A percentile compares a stretch with the other conserved stretches of the same genome.
Evolutionary conservation across 2,888 invertebrate genomes (phyloP).

Genomic region (Tachina grossa): DNA sequence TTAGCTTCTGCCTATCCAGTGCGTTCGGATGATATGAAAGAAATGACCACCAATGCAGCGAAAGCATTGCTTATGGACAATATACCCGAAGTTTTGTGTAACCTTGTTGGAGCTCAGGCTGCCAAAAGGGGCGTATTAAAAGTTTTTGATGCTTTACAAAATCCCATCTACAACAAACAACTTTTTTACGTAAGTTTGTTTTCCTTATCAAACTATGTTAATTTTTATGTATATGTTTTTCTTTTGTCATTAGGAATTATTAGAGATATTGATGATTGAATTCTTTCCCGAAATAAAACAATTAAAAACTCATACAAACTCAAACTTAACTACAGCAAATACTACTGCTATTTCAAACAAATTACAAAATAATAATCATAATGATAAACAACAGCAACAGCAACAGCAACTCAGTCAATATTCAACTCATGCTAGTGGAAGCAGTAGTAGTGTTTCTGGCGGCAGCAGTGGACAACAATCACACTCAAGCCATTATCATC

Average conservation of each 20-base stretch:
- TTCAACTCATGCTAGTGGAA: slow-evolving; percentile 23
- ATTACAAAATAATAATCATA: slow-evolving; percentile 65
- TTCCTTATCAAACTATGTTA: not conserved
- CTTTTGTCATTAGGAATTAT: slow-evolving; percentile 85
- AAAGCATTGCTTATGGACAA: slow-evolving; percentile 86
- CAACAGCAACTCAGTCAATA: slow-evolving; percentile 1
- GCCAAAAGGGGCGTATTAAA: slow-evolving; percentile 92
- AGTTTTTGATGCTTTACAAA: slow-evolving; percentile 93
- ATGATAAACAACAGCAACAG: slow-evolving; percentile 47
- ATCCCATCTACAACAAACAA: slow-evolving; percentile 93
- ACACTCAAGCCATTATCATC: slow-evolving; percentile 47
- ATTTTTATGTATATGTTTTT: not conserved
- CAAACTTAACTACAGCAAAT: slow-evolving; percentile 40
- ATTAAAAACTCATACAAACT: slow-evolving; percentile 77
- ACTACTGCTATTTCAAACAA: slow-evolving; percentile 52
- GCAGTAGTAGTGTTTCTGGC: not conserved
- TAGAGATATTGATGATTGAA: slow-evolving; percentile 87
- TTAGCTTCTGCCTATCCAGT: slow-evolving; percentile 84
- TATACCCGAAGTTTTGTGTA: slow-evolving; percentile 90
- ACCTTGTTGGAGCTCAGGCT: slow-evolving; percentile 92
- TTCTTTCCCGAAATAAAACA: slow-evolving; percentile 88
- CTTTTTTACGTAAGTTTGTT: slow-evolving; percentile 91
- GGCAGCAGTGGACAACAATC: slow-evolving; percentile 36
- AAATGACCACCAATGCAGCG: slow-evolving; percentile 88
- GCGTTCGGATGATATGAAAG: slow-evolving; percentile 86